Percentiles rank a stretch among this genome's conserved stretches.
phyloP scores from a whole-genome alignment of 2,113 vertebrate species.

The Stegostoma tigrinum region DNA sequence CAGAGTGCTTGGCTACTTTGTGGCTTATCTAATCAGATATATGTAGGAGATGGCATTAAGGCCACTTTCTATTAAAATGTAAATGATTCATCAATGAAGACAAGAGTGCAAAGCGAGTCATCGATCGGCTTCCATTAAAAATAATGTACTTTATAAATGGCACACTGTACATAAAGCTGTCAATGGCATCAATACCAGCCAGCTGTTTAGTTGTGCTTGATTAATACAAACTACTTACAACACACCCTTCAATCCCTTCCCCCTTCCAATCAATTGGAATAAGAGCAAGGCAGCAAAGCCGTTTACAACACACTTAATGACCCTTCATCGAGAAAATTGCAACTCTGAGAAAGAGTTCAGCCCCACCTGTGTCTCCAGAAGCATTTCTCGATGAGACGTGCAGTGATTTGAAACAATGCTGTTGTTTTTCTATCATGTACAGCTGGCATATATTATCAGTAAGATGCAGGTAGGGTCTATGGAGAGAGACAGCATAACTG shows the following conservation, averaged over 20 bases:
- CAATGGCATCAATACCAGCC: neutral
- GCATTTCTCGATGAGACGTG: neutral
- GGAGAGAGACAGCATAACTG: neutral
- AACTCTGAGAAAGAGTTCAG: neutral
- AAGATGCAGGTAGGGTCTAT: neutral
- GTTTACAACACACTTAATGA: conserved; percentile 2
- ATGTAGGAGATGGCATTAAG: neutral
- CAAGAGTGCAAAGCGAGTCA: neutral
- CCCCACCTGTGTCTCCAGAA: neutral
- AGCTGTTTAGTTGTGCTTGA: neutral
- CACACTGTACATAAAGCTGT: conserved; percentile 26
- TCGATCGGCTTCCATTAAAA: conserved; percentile 33
- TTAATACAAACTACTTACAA: conserved; percentile 26
- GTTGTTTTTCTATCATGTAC: neutral
- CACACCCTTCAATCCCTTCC: neutral
- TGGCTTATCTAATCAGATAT: conserved; percentile 13
- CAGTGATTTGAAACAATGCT: too few relatives aligned
- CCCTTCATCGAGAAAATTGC: neutral
- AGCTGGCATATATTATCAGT: neutral
- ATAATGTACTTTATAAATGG: conserved; percentile 35
- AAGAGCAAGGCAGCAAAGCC: neutral
- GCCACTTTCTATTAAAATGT: neutral
- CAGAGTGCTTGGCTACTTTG: neutral
- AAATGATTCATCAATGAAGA: conserved; percentile 23
- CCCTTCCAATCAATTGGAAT: conserved; percentile 1